These are phyloP conservation scores for Bryconaethiops microstoma DNA, from an alignment of 2,797 vertebrate genomes.

Conservation along the genomic window DNA sequence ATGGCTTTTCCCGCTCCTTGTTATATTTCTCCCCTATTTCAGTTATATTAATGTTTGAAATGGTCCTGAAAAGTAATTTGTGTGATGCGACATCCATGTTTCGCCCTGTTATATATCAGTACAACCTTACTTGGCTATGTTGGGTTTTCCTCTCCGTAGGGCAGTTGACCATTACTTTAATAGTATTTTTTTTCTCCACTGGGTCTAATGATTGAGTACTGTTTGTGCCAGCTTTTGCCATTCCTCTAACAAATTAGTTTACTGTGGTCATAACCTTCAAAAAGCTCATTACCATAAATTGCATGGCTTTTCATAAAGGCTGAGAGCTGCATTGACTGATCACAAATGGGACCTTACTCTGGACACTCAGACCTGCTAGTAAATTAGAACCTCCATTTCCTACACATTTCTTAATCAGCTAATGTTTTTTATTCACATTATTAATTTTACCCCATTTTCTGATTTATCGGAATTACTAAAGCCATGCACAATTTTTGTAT, in stretches of 20 bases:
- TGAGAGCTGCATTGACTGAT: conserved; percentile 75
- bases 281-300: conserved; percentile 81
- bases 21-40: conserved; percentile 55
- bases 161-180: conserved; percentile 70
- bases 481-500: conserved; percentile 61
- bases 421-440: conserved; percentile 84
- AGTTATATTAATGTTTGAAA: conserved; percentile 59
- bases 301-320: conserved; percentile 80
- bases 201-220: conserved; percentile 66
- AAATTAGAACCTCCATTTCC: conserved; percentile 75
- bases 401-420: conserved; percentile 83
- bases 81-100: conserved; percentile 74
- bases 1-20: conserved; percentile 46
- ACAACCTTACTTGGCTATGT: conserved; percentile 42
- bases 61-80: conserved; percentile 64
- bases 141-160: conserved; percentile 46
- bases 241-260: conserved; percentile 79
- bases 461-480: conserved; percentile 75
- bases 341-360: conserved; percentile 78
- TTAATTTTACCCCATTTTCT: conserved; percentile 75
- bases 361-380: conserved; percentile 77
- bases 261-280: conserved; percentile 80
- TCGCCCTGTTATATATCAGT: conserved; percentile 59
- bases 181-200: conserved; percentile 59
- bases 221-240: conserved; percentile 64